Evolutionary conservation across 1,140 invertebrate species (phyloP).

Genomic region (Teleopsis dalmanni): DNA sequence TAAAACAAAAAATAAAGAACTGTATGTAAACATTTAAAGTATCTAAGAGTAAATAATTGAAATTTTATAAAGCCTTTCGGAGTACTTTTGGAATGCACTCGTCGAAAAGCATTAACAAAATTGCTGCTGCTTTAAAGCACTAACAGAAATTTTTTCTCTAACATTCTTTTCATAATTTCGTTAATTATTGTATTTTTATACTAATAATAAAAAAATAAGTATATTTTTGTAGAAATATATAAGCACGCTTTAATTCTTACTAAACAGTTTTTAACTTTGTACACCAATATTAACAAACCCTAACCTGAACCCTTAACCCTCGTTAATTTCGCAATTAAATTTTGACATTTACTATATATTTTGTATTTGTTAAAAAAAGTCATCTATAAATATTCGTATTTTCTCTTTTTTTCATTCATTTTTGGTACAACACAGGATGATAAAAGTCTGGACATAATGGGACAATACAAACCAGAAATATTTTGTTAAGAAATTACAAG

Average conservation of each 20-base stretch:
- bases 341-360: neutral
- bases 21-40: neutral
- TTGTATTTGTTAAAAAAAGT: slow-evolving; percentile 4
- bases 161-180: neutral
- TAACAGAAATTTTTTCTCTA: too few relatives aligned
- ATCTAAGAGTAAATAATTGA: neutral
- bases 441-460: slow-evolving; percentile 75
- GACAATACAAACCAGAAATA: slow-evolving; percentile 76
- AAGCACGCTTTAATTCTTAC: too few relatives aligned
- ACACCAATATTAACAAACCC: neutral
- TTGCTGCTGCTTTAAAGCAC: neutral
- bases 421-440: slow-evolving; percentile 54
- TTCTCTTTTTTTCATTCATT: slow-evolving; percentile 50
- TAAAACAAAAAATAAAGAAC: neutral
- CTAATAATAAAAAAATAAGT: neutral
- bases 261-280: neutral
- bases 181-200: neutral
- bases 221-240: neutral
- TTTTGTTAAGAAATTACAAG: slow-evolving; percentile 58
- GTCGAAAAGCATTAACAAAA: neutral
- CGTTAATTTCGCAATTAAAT: neutral
- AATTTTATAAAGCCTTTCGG: neutral
- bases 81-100: neutral
- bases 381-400: slow-evolving; percentile 22
- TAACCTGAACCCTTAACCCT: neutral